Base-by-base conservation (phyloP, 2,797 vertebrate genomes). In the Phalanger gymnotis region DNA sequence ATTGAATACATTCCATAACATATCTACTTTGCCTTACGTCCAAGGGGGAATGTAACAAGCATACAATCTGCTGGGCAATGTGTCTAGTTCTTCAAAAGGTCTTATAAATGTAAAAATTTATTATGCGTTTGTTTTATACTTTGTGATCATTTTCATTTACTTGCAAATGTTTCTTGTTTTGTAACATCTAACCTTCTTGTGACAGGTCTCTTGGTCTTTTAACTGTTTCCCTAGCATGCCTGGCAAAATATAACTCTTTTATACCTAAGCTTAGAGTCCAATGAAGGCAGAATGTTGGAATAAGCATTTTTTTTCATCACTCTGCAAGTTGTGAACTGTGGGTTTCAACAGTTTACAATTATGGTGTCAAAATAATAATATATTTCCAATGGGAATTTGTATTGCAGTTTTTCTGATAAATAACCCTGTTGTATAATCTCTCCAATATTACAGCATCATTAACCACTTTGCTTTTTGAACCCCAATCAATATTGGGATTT, bases 221-320 rank as follows among this genome's bases (percentile, higher is more conserved):
- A 53, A 34, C 51, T 51, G 56, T 92, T 94, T 91, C 93, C 51
- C 47, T 61, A 53, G 58, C 27, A 90, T 56, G 57, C 66, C 89
- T 73, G 92, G 51, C 87, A 47, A 28, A 73, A 47, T 90, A 6
- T 14, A 47, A 47, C 92, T n/a, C 73, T 25, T 91, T 92, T 53
- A 22, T n/a, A 57, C n/a, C 90, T 56, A 34, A 90, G 53, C 57
- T 47, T 91, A 47, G 93, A 93, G 19, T 56, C 3, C 0, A 56
- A 92, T 54, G 56, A 89, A 94, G 81, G 34, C 89, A 56, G 53
- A 81, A 6, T 93, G 61, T 56, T 90, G 55, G 94, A 94, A 57
- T 54, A 34, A 95, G 30, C 81, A 16, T 90, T 66, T 6, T 40
- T 95, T 73, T 95, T 94, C 91, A 66, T 93, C 53, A 51, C 81